Base-by-base conservation (phyloP, 2,113 vertebrate genomes). In the Theristicus caerulescens region DNA sequence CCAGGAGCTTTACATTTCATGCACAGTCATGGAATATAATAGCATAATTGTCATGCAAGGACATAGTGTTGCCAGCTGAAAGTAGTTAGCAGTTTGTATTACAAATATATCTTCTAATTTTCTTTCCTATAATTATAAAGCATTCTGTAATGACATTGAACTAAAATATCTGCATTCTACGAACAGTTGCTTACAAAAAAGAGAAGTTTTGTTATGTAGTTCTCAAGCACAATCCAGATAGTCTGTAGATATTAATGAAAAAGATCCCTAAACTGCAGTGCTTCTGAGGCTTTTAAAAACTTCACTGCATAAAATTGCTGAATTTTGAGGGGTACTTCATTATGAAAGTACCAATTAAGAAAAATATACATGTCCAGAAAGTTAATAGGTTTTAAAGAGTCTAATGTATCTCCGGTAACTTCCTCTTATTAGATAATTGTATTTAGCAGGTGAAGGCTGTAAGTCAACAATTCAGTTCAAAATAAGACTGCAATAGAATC, bases 91-190 rank as follows among this genome's bases (percentile, higher is more conserved):
- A 95, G 96, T 98, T 97, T 96, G 87, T 97, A 97, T 97, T 97
- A 98, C 97, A 97, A 98, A 98, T 98, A 94, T 92, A 97, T 97
- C 95, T 97, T 95, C 97, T 97, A 96, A 96, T 98, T 98, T 97
- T 97, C 59, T 64, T 58, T 93, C 81, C 95, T 96, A n/a, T 94
- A 97, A 98, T 97, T 97, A 95, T 96, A 95, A 97, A 96, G 96
- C 88, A 92, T 96, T 97, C 91, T 97, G 88, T 91, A 94, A 94
- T 97, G 96, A 97, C 91, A 96, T 95, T 93, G 97, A 97, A 94
- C 96, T 94, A 93, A 97, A 98, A 97, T 96, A 95, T 95, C 94
- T 67, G 80, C 90, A 94, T 97, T 96, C 96, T 93, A 52, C n/a
- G 29, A 93, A 93, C 81, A 94, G 95, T 93, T 87, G 91, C 54